A percentile compares a stretch with the other conserved stretches of the same genome.
These are phyloP conservation scores for Epinephelus cyanopodus DNA, from an alignment of 2,113 vertebrate genomes.

Conservation along the genomic window DNA sequence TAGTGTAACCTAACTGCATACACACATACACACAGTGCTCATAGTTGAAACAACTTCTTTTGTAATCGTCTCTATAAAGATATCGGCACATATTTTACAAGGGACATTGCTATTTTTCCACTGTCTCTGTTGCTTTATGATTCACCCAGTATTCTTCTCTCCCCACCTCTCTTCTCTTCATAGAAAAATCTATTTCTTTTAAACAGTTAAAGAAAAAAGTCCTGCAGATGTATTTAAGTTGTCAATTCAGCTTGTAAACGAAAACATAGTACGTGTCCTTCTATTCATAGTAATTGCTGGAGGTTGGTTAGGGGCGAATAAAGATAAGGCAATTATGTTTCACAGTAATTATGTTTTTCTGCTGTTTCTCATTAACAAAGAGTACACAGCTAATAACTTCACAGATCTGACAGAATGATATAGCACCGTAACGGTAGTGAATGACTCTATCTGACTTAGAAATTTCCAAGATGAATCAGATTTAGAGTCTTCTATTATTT, in stretches of 20 bases:
- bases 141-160: not conserved
- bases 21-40: not conserved
- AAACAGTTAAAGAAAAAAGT: not conserved
- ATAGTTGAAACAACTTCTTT: not conserved
- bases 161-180: not conserved
- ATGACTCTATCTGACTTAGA: not conserved
- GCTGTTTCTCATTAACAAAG: conserved; percentile 24
- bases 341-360: conserved; percentile 15
- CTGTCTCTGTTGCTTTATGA: conserved; percentile 11
- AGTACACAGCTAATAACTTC: not conserved
- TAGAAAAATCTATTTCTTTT: not conserved
- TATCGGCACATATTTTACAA: not conserved
- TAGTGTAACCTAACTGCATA: not conserved
- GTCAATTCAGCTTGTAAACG: conserved; percentile 16
- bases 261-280: not conserved
- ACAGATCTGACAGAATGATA: conserved; percentile 7
- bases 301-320: not conserved
- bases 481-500: not conserved
- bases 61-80: not conserved
- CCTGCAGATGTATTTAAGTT: not conserved
- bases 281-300: conserved; percentile 19
- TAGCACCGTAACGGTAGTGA: not conserved
- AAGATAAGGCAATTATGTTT: conserved; percentile 20
- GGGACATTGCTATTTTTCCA: not conserved
- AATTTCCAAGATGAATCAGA: not conserved